Base-by-base conservation (phyloP, 2,888 invertebrate genomes). In the Biston stratarius region DNA sequence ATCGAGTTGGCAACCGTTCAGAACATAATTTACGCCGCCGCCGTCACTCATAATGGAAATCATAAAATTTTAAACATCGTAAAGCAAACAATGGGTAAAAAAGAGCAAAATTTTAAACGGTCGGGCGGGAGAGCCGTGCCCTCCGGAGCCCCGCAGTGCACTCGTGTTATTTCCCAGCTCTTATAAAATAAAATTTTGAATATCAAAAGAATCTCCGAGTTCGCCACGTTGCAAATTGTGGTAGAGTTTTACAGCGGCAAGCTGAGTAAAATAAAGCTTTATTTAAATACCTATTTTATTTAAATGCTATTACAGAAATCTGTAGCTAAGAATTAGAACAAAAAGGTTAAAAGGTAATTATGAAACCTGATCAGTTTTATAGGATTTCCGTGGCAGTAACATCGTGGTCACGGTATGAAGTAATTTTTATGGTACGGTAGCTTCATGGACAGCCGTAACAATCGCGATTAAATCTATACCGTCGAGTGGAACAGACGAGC, bases 71-170 rank as follows among this genome's bases (percentile, higher is more conserved):
- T 14, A 86, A 88, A 87, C 85, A 87, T 85, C 86, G 88, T 89
- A 88, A 91, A 93, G 89, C 89, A 92, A 94, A 94, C 93, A 94
- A 93, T 93, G 91, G 90, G 81, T 78, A 91, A 92, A 92, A 24
- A 92, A 87, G 88, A 90, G 83, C 83, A 89, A 87, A 82, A 82
- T 77, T 74, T 78, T 83, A 83, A 88, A 84, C 78, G 84, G 82
- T 77, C 80, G 81, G 80, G 85, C 78, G 38, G 38, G 79, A 64
- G 82, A 78, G 77, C 11, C 57, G 75, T 82, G 85, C 87, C 87
- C 85, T 81, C 82, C 76, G 85, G 85, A 82, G 80, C 80, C 81
- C 80, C 78, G 83, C 71, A 55, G 67, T 68, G 83, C 77, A 76
- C 77, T 80, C 78, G 75, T 73, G 70, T 76, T 81, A 78, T 82